Percentiles rank a stretch among this genome's conserved stretches.
phyloP scores from a whole-genome alignment of 2,888 invertebrate genomes.

The Drosophila formosana region DNA sequence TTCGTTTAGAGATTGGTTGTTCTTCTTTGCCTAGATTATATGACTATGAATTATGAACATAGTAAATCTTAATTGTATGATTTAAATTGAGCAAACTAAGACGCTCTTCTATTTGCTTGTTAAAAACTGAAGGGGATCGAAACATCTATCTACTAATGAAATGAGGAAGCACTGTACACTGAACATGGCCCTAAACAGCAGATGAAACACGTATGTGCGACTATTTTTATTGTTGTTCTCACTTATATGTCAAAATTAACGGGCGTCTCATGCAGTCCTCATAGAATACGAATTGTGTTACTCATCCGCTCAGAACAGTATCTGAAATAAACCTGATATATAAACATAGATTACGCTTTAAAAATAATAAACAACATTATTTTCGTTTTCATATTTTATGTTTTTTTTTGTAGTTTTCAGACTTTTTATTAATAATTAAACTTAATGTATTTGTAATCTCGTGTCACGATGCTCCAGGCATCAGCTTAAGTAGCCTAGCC shows the following conservation, averaged over 20 bases:
- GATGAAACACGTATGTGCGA: conserved; percentile 41
- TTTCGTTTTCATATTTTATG: conserved; percentile 7
- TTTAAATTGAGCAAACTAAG: neutral
- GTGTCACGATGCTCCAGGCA: conserved; percentile 11
- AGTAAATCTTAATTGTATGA: no score
- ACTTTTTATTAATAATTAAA: conserved; percentile 24
- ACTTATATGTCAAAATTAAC: conserved; percentile 61
- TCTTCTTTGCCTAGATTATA: no score
- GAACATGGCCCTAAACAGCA: neutral
- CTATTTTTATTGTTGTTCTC: conserved; percentile 58
- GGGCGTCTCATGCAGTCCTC: conserved; percentile 37
- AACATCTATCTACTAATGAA: neutral
- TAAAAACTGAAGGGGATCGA: conserved; percentile 8
- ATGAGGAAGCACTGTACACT: neutral
- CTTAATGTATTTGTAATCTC: conserved; percentile 35
- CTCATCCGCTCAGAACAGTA: neutral
- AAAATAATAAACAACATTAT: conserved; percentile 3
- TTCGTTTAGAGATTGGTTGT: no score
- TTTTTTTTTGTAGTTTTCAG: conserved; percentile 36
- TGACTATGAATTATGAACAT: no score
- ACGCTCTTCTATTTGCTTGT: neutral
- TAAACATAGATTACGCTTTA: conserved; percentile 16
- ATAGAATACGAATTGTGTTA: conserved; percentile 8
- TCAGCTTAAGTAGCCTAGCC: conserved; percentile 21
- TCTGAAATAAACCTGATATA: conserved; percentile 26